Base-by-base conservation (phyloP, 2,888 invertebrate genomes). In the Drosophila pegasa region DNA sequence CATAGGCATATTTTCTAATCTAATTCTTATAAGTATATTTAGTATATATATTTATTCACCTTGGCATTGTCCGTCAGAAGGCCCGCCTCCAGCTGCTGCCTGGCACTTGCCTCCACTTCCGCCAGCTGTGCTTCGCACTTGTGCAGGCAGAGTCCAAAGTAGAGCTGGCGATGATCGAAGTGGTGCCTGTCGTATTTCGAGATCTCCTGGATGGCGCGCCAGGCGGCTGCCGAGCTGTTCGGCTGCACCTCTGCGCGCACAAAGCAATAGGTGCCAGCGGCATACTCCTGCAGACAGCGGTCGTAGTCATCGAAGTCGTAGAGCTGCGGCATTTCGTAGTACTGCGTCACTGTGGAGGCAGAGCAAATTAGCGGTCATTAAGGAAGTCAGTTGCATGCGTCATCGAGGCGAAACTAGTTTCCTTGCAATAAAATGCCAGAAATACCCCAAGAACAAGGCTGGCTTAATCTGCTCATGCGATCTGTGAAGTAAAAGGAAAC, bases 281-380 rank as follows among this genome's bases (percentile, higher is more conserved):
- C 43, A 40, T 78, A 84, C 55, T 91, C 89, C 59, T 90, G 86
- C 18, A 92, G 83, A 73, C 92, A 92, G 9, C 83, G 87, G 74
- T 92, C 92, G 27, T 91, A 92, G 71, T 92, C 90, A 69, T 92
- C 92, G 54, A 92, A 80, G 40, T 87, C 78, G 56, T 90, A 90
- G 4, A 92, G 71, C n/a, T 78, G 81, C 31, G 92, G 92, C 92
- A 92, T 92, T 84, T 90, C 82, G 45, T 90, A 91, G 72, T 91
- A 92, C 58, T 89, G 87, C 41, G 92, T 91, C 90, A 91, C 91
- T 91, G 64, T 63, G 41, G 55, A 56, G 16, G 48, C 37, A 27
- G 35, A 22, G 14, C 10, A 43, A 54, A 12, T 16, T 37, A n/a
- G 10, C 27, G 55, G 6, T 54, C 74, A 61, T 75, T 60, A 71